Percentiles rank a stretch among this genome's conserved stretches.
Conservation (phyloP, 2,888 invertebrate genomes). For the Spodoptera picta region DNA sequence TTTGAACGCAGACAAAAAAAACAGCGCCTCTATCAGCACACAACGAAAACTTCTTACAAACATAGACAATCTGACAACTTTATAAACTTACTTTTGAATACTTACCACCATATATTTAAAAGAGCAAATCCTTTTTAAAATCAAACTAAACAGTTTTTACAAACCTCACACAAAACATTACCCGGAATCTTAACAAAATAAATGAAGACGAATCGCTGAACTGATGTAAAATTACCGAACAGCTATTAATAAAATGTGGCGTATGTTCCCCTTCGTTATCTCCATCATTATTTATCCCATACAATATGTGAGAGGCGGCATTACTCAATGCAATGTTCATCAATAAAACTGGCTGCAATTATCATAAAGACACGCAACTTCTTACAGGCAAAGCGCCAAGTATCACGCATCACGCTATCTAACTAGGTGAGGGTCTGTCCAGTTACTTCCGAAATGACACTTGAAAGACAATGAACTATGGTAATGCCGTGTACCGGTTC, state of each 20-base stretch:
- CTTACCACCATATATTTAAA: too few relatives aligned
- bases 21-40: too few relatives aligned
- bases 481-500: slow-evolving; percentile 53
- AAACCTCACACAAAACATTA: slow-evolving; percentile 6
- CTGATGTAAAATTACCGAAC: slow-evolving; percentile 21
- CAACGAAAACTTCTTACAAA: too few relatives aligned
- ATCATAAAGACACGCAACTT: slow-evolving; percentile 69
- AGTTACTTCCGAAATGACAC: slow-evolving; percentile 63
- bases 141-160: slow-evolving; percentile 10
- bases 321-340: slow-evolving; percentile 43
- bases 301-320: slow-evolving; percentile 29
- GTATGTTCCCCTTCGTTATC: slow-evolving; percentile 29
- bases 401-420: slow-evolving; percentile 38
- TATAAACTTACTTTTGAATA: too few relatives aligned
- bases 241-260: slow-evolving; percentile 31
- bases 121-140: neutral
- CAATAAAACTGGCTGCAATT: slow-evolving; percentile 58
- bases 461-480: slow-evolving; percentile 49
- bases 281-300: slow-evolving; percentile 33
- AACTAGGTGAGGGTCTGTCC: slow-evolving; percentile 80
- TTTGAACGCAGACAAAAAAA: too few relatives aligned
- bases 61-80: too few relatives aligned
- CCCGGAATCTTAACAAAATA: slow-evolving; percentile 13
- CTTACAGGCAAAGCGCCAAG: slow-evolving; percentile 61
- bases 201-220: slow-evolving; percentile 37